These are phyloP conservation scores for Leucoma salicis DNA, from an alignment of 2,888 invertebrate species.

Conservation along the genomic window DNA sequence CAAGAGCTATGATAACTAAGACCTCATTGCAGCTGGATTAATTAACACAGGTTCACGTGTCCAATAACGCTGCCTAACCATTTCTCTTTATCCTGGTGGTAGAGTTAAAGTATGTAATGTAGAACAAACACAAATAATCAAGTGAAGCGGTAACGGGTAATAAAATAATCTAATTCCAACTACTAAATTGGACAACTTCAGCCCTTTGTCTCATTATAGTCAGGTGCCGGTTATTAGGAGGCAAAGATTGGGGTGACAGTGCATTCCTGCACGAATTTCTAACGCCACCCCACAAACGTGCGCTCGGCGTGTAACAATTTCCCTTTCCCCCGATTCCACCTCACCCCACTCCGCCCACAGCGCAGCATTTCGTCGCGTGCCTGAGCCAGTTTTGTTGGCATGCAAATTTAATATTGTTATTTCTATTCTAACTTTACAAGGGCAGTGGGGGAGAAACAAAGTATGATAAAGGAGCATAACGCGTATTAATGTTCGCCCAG, in stretches of 20 bases:
- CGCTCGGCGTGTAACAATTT: constrained; percentile 49
- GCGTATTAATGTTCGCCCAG: constrained; percentile 33
- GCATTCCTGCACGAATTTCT: constrained; percentile 68
- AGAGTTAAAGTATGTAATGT: too few species aligned
- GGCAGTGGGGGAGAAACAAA: constrained; percentile 70
- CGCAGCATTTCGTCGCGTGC: constrained; percentile 44
- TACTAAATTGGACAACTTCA: constrained; percentile 18
- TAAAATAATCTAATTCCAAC: too few species aligned
- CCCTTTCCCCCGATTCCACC: constrained; percentile 32
- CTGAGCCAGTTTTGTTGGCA: constrained; percentile 55
- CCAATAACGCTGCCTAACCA: too few species aligned
- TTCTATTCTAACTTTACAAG: constrained; percentile 74
- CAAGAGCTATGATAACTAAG: too few species aligned
- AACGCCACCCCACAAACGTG: constrained; percentile 43
- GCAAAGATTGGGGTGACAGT: constrained; percentile 52
- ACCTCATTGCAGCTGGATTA: too few species aligned
- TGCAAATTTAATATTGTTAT: constrained; percentile 78
- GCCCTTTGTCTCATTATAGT: constrained; percentile 28
- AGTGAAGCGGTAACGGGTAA: too few species aligned
- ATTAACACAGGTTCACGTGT: too few species aligned
- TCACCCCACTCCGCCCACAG: constrained; percentile 12
- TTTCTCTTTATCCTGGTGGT: too few species aligned
- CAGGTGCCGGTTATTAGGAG: constrained; percentile 42
- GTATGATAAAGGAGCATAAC: constrained; percentile 53
- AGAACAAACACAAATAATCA: too few species aligned